Conservation (phyloP, 2,888 invertebrate genomes). For the Melanargia galathea region DNA sequence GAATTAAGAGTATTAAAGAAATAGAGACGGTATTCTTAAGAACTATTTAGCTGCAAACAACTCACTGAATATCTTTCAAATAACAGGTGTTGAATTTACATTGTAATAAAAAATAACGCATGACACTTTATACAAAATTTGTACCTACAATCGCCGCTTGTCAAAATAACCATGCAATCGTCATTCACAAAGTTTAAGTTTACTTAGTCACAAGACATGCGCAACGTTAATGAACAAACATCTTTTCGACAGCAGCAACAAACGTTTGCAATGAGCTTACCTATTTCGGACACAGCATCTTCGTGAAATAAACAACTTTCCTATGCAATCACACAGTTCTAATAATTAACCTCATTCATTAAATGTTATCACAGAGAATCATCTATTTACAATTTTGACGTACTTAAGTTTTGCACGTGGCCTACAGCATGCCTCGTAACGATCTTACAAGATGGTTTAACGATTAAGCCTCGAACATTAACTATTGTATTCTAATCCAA, state of each 20-base stretch:
- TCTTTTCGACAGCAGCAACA: slow-evolving; percentile 33
- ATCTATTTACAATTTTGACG: slow-evolving; percentile 83
- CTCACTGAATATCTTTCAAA: slow-evolving; percentile 23
- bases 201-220: slow-evolving; percentile 44
- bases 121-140: slow-evolving; percentile 36
- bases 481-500: slow-evolving; percentile 28
- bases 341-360: slow-evolving; percentile 76
- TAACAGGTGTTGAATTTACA: slow-evolving; percentile 11
- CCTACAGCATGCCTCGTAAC: slow-evolving; percentile 72
- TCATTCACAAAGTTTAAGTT: slow-evolving; percentile 38
- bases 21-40: slow-evolving; percentile 27
- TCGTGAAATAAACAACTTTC: slow-evolving; percentile 72
- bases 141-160: slow-evolving; percentile 40
- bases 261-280: slow-evolving; percentile 39
- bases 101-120: slow-evolving; percentile 33
- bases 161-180: slow-evolving; percentile 39
- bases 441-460: slow-evolving; percentile 64
- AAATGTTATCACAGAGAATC: slow-evolving; percentile 83
- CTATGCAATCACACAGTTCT: slow-evolving; percentile 81
- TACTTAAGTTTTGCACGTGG: slow-evolving; percentile 74
- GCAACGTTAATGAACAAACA: slow-evolving; percentile 30
- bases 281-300: slow-evolving; percentile 61
- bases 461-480: slow-evolving; percentile 51
- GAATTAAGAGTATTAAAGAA: slow-evolving; percentile 39
- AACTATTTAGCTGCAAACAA: slow-evolving; percentile 29